Evolutionary conservation across 2,888 invertebrate genomes (phyloP).

Genomic region (Mythimna albipuncta): DNA sequence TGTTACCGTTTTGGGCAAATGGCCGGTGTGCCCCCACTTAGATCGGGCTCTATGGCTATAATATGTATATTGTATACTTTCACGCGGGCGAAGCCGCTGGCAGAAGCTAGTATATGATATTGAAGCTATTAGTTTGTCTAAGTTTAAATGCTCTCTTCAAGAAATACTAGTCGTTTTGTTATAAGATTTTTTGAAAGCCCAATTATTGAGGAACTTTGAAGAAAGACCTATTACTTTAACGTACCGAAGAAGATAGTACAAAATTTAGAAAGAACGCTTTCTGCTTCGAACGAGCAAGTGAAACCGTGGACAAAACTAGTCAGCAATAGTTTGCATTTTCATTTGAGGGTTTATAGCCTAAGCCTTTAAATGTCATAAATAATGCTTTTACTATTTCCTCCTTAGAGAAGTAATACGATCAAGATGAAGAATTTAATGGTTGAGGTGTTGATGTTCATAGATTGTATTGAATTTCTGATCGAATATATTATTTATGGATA

Average conservation of each 20-base stretch:
- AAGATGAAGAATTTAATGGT: constrained; percentile 8
- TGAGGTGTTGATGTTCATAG: constrained; percentile 23
- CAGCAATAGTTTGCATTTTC: constrained; percentile 12
- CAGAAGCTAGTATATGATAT: too few relatives aligned
- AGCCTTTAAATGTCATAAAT: constrained; percentile 23
- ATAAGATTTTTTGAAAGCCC: neutral
- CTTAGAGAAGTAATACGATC: neutral
- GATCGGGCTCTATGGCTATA: too few relatives aligned
- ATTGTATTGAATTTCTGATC: constrained; percentile 21
- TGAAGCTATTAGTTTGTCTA: too few relatives aligned
- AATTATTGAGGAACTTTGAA: neutral
- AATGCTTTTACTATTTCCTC: constrained; percentile 28
- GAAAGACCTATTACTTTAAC: neutral
- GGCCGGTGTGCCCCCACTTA: too few relatives aligned
- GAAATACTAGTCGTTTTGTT: neutral
- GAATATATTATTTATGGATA: constrained; percentile 16
- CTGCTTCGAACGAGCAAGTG: neutral
- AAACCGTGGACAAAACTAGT: neutral
- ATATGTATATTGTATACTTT: too few relatives aligned
- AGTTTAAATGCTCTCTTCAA: neutral
- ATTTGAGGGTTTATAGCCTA: constrained; percentile 18
- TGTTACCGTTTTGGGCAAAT: too few relatives aligned
- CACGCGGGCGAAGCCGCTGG: too few relatives aligned
- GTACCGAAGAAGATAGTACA: neutral
- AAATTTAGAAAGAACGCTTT: too few relatives aligned